These are phyloP conservation scores for Protosalanx chinensis DNA, from an alignment of 2,797 vertebrate genomes.

Conservation along the genomic window DNA sequence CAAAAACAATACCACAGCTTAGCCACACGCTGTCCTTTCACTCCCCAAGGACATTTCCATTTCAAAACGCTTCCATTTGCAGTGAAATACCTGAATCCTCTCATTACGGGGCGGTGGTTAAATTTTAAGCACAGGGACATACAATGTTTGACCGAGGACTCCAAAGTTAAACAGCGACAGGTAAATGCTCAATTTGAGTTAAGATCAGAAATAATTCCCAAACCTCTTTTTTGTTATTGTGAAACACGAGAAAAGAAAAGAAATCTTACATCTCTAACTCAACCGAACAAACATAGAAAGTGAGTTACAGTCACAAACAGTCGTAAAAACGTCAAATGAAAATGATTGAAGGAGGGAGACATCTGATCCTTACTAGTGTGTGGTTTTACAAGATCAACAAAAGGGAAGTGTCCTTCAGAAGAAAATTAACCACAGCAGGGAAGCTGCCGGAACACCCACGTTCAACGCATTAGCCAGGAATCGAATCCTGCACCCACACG, in stretches of 20 bases:
- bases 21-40: background rate
- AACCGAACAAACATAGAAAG: background rate
- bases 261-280: too few species aligned
- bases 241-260: too few species aligned
- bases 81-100: slow-evolving; percentile 31
- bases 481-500: too few species aligned
- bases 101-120: slow-evolving; percentile 53
- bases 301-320: background rate
- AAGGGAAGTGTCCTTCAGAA: too few species aligned
- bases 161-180: slow-evolving; percentile 56
- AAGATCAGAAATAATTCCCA: slow-evolving; percentile 2
- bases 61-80: slow-evolving; percentile 27
- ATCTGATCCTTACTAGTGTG: too few species aligned
- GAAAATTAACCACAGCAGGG: too few species aligned
- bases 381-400: too few species aligned
- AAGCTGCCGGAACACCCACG: too few species aligned
- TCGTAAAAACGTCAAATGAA: background rate
- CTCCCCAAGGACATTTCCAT: slow-evolving; percentile 1
- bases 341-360: too few species aligned
- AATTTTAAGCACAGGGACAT: slow-evolving; percentile 51
- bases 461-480: too few species aligned
- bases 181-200: slow-evolving; percentile 38
- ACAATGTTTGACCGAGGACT: slow-evolving; percentile 65
- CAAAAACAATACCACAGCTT: slow-evolving; percentile 33
- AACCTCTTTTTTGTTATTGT: background rate